Evolutionary conservation across 2,113 vertebrate species (phyloP).

Genomic region (Connochaetes taurinus): DNA sequence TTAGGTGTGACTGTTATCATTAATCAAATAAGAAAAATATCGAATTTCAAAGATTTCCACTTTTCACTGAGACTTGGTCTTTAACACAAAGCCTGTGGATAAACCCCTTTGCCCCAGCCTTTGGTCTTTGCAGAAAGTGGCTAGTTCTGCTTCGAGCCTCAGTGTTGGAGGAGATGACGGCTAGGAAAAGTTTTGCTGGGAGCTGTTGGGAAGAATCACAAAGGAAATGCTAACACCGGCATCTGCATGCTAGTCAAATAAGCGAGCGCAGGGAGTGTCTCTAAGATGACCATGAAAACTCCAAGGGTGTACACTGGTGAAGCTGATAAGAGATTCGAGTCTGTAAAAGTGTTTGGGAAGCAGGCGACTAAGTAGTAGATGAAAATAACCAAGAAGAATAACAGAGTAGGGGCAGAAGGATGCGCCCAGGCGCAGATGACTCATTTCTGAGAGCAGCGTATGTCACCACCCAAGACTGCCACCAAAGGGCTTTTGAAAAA

Average conservation of each 20-base stretch:
- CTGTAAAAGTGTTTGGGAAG: background rate
- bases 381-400: background rate
- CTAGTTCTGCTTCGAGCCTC: background rate
- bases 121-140: background rate
- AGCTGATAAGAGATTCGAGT: background rate
- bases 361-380: background rate
- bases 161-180: background rate
- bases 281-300: background rate
- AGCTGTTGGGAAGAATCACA: background rate
- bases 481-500: background rate
- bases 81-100: background rate
- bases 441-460: background rate
- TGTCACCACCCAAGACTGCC: rapidly evolving
- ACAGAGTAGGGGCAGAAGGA: background rate
- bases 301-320: background rate
- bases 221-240: rapidly evolving
- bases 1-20: background rate
- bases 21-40: background rate
- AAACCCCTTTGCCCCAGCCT: background rate
- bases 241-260: background rate
- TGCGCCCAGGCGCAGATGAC: rapidly evolving
- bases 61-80: background rate
- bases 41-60: background rate
- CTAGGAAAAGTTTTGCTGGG: background rate
- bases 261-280: rapidly evolving